Evolutionary conservation across 2,113 vertebrate genomes (phyloP), one percentile per base, ranked within the genome.

Genomic region (Leuciscus idus): DNA sequence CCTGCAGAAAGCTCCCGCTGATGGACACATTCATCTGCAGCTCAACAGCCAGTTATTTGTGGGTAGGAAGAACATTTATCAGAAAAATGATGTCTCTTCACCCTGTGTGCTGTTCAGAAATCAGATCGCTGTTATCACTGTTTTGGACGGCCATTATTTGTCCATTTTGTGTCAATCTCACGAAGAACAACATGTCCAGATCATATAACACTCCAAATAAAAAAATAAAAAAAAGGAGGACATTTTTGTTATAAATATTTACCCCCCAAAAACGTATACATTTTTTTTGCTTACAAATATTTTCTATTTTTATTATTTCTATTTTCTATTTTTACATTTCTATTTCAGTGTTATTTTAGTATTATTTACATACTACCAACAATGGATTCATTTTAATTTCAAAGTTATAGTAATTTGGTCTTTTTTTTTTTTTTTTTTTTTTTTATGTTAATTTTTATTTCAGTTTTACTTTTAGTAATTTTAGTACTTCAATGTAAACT

Each of bases 11-110:
- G 97, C 97, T 23, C 96, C 97, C 0, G 82, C 94, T 0, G 96
- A 98, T 0, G 98, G 98, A 0, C 98, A 97, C 70, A 95, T 96
- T 57, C 97, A 96, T 50, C 87, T 99, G 59, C 97, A 98, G 89
- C 97, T 99, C 83, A 98, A 98, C 92, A 99, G 98, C 89, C 97
- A 98, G 82, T 94, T 99, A 62, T 99, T 97, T 84, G 96, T 99
- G 91, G 98, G 98, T 99, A 92, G 83, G 96, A 36, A 39, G 2
- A 81, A 48, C 36, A 10, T 46, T 77, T 78, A 10, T 33, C 57
- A 30, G 39, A 36, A 39, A 11, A 39, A 72, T 23, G 8, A 72
- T 11, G 68, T 72, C 33, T 39, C 19, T 33, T 68, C 15, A 33
- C 12, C 4, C 62, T 26, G n/a, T 26, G 59, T 36, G 68, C 30